These are phyloP conservation scores for Apomyelois bistriatella DNA, from an alignment of 2,888 invertebrate species.

Conservation along the genomic window DNA sequence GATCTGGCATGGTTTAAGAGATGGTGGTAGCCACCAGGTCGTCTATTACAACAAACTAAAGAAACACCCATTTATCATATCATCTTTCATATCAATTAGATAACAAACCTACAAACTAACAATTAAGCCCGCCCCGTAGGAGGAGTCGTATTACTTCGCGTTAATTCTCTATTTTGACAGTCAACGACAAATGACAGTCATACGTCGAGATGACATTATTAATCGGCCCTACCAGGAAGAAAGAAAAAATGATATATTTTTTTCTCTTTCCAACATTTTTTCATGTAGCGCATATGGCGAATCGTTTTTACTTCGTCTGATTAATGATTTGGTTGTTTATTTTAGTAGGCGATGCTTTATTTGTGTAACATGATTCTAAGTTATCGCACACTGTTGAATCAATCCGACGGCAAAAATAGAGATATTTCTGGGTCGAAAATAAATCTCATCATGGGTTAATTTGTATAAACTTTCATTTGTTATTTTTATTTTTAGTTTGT, in stretches of 20 bases:
- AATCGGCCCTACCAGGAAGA: slow-evolving; percentile 58
- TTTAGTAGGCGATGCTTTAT: slow-evolving; percentile 13
- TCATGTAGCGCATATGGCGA: slow-evolving; percentile 41
- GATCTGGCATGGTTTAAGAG: too few relatives aligned
- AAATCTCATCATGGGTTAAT: too few relatives aligned
- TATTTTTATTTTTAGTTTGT: too few relatives aligned
- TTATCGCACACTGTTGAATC: background rate
- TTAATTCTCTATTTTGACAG: slow-evolving; percentile 74
- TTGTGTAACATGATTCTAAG: slow-evolving; percentile 1
- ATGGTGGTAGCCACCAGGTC: too few relatives aligned
- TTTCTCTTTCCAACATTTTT: slow-evolving; percentile 31
- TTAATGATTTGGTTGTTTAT: slow-evolving; percentile 28
- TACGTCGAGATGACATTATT: slow-evolving; percentile 45
- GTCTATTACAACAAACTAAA: too few relatives aligned
- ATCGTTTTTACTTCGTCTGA: slow-evolving; percentile 29
- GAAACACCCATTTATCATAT: background rate
- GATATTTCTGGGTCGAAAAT: background rate
- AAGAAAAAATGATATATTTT: slow-evolving; percentile 44
- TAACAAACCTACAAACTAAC: slow-evolving; percentile 5
- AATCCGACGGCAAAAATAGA: background rate
- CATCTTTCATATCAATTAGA: background rate
- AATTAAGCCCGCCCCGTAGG: slow-evolving; percentile 50
- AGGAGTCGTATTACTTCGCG: slow-evolving; percentile 58
- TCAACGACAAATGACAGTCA: slow-evolving; percentile 65
- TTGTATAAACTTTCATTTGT: too few relatives aligned